Evolutionary conservation across 2,113 vertebrate genomes (phyloP).

Genomic region (Tiliqua scincoides): DNA sequence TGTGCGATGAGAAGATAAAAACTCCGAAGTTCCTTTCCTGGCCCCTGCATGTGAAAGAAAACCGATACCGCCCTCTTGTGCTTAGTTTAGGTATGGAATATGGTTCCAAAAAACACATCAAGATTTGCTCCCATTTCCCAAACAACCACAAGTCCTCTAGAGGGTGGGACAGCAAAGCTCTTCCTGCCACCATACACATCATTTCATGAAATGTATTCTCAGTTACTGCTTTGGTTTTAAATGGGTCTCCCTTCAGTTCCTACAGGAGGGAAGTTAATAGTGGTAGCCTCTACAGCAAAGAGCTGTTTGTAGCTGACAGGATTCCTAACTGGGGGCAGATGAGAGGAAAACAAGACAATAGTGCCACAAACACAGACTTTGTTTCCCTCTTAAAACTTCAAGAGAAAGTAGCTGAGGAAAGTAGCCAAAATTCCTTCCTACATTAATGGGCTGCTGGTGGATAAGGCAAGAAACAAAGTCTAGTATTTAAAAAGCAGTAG

Average conservation of each 20-base stretch:
- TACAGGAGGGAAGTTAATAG: not conserved
- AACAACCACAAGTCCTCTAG: not conserved
- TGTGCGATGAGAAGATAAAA: not conserved
- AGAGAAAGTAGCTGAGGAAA: not conserved
- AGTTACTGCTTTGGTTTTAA: not conserved
- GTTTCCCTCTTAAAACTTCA: not conserved
- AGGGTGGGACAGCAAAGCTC: not conserved
- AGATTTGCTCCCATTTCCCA: too few species aligned
- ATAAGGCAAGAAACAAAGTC: not conserved
- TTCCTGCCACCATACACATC: not conserved
- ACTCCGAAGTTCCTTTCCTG: not conserved
- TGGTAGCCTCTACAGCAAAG: conserved; percentile 43
- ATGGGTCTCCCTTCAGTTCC: not conserved
- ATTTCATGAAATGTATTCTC: not conserved
- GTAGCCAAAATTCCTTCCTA: not conserved
- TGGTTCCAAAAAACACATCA: not conserved
- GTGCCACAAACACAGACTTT: not conserved
- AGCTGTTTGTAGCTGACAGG: conserved; percentile 25
- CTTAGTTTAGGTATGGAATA: not conserved
- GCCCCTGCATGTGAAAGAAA: not conserved
- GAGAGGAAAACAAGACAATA: not conserved
- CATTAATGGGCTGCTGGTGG: not conserved
- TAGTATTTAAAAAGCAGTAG: not conserved
- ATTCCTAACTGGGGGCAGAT: not conserved
- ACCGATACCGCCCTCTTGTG: not conserved